Percentiles rank a stretch among this genome's conserved stretches.
Evolutionary conservation across 2,888 invertebrate species (phyloP).

Genomic region (Lamellibrachia columna): DNA sequence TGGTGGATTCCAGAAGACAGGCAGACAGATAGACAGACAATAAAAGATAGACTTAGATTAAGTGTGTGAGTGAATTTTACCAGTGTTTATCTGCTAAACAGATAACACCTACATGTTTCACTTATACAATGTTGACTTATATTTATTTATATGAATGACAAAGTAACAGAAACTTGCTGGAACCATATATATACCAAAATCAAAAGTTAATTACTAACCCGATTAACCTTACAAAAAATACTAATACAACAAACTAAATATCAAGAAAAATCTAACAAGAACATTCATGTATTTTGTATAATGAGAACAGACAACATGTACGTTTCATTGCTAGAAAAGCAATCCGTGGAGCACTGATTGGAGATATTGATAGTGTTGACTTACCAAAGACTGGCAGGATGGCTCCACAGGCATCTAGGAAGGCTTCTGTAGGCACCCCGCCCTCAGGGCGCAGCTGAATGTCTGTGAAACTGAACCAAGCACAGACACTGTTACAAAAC

Average conservation of each 20-base stretch:
- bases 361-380: conserved; percentile 28
- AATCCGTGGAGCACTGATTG: conserved; percentile 6
- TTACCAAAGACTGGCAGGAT: conserved; percentile 62
- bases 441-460: conserved; percentile 50
- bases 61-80: not conserved
- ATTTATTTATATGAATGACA: not conserved
- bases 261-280: not conserved
- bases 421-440: conserved; percentile 57
- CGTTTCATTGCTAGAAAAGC: not conserved
- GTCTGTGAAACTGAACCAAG: conserved; percentile 54
- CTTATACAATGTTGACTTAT: not conserved
- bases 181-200: too few species aligned
- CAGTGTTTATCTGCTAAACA: not conserved
- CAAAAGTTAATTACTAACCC: not conserved
- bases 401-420: conserved; percentile 56
- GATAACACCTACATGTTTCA: not conserved
- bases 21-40: not conserved
- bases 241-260: not conserved
- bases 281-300: not conserved
- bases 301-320: not conserved
- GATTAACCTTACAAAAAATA: not conserved
- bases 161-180: not conserved
- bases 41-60: not conserved
- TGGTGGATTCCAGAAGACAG: not conserved
- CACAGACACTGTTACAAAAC: not conserved